Evolutionary conservation across 2,113 vertebrate species (phyloP), one percentile per base, ranked within the genome.

Genomic region (Pelodiscus sinensis): DNA sequence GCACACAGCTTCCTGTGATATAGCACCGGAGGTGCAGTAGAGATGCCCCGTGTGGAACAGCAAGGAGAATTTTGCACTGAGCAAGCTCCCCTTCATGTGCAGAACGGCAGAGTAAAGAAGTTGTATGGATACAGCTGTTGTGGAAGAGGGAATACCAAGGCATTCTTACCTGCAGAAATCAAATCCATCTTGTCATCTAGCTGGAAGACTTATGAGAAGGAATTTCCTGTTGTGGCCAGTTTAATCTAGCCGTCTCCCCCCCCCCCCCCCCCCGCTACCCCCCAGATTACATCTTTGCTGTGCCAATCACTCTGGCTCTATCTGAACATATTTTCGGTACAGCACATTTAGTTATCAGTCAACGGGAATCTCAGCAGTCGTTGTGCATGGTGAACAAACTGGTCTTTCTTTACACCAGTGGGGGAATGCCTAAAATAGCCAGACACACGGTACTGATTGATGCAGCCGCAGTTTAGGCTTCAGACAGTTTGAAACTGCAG

Each of bases 401-500:
- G 96, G 94, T 96, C 98, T 98, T 98, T 98, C 98, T 98, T 97
- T 94, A 79, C 73, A 93, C 93, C 94, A 96, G 97, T 94, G 94
- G 97, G 44, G 96, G 96, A 96, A 96, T 95, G 95, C 97, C 97
- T 97, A 96, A 97, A 98, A 97, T 94, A 97, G 95, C 97, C 92
- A 97, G 96, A 95, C 97, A 96, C 92, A 97, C 96, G 96, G 95
- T 96, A 96, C 96, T 98, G 98, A 98, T 96, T 97, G 97, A 97
- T 96, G 97, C 95, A 96, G 96, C 96, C 96, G 93, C 86, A 81
- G 96, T 97, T 97, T 97, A 96, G 90, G 96, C 94, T 97, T 97
- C 95, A 97, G 97, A 97, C 90, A 50, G 96, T 91, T 95, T 97
- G 93, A 95, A 96, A 97, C 93, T 95, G 92, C 93, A 95, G 95